Conservation (phyloP, 2,797 vertebrate species). For the Ptychobarbus kaznakovi region DNA sequence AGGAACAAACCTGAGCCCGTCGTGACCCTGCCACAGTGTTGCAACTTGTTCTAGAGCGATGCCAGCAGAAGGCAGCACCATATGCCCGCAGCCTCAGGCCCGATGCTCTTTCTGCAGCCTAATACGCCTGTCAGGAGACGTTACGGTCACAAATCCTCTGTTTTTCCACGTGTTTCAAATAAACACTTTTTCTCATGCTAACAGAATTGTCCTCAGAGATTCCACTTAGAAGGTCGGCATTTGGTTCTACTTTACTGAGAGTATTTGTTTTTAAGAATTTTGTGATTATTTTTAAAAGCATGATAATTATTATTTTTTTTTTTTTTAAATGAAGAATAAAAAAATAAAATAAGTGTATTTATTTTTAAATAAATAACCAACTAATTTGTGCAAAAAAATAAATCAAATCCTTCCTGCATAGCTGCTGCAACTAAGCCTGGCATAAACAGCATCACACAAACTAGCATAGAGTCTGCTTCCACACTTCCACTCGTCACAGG, state of each 20-base stretch:
- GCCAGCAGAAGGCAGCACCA: slow-evolving; percentile 92
- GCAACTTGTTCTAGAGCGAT: slow-evolving; percentile 83
- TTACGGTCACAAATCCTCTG: slow-evolving; percentile 86
- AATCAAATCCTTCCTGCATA: background rate
- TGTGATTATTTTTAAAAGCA: background rate
- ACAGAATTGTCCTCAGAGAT: slow-evolving; percentile 65
- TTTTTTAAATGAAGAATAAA: no score
- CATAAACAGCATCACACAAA: background rate
- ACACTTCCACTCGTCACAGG: slow-evolving; percentile 43
- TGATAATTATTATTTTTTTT: no score
- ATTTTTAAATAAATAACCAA: background rate
- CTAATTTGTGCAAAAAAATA: background rate
- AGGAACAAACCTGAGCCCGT: slow-evolving; percentile 82
- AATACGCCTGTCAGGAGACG: slow-evolving; percentile 95
- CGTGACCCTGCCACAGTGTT: slow-evolving; percentile 82
- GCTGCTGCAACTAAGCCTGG: background rate
- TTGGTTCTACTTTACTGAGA: background rate
- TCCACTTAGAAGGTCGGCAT: slow-evolving; percentile 55
- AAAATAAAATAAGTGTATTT: no score
- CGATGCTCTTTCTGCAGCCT: slow-evolving; percentile 93
- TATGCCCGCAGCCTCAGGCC: slow-evolving; percentile 89
- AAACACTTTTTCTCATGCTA: slow-evolving; percentile 71
- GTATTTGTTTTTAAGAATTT: background rate
- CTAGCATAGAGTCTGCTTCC: background rate
- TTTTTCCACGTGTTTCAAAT: slow-evolving; percentile 77